Conservation (phyloP, 2,888 invertebrate genomes). For the Gortyna flavago region DNA sequence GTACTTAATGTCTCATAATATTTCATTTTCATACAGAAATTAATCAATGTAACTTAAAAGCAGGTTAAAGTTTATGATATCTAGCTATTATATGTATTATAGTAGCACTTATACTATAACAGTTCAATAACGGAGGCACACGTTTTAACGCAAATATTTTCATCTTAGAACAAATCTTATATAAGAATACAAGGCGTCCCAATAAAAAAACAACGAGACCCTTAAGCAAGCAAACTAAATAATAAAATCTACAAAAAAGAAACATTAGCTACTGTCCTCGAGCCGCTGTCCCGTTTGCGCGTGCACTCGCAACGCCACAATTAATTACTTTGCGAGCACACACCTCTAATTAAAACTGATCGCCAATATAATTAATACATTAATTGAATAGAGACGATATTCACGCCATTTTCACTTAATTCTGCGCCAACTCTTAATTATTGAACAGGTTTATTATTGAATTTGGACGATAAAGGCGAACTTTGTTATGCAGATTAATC, state of each 20-base stretch:
- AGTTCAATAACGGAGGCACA: neutral
- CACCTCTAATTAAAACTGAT: constrained; percentile 61
- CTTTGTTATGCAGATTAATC: constrained; percentile 18
- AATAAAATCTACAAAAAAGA: neutral
- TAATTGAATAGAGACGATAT: constrained; percentile 55
- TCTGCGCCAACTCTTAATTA: constrained; percentile 28
- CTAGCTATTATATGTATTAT: too few species aligned
- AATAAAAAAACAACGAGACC: neutral
- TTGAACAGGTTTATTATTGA: constrained; percentile 36
- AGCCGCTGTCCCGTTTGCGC: constrained; percentile 16
- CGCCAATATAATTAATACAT: constrained; percentile 53
- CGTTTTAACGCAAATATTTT: neutral
- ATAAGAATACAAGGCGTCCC: neutral
- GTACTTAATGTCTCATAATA: too few species aligned
- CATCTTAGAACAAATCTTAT: neutral
- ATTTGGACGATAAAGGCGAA: constrained; percentile 27
- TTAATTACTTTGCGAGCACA: constrained; percentile 56
- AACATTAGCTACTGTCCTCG: neutral
- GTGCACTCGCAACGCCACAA: constrained; percentile 40
- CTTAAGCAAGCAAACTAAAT: neutral
- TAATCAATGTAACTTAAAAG: neutral
- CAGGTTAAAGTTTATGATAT: neutral
- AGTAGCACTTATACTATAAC: neutral
- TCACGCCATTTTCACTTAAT: constrained; percentile 34
- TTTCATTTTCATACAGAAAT: neutral